Base-by-base conservation (phyloP, 2,888 invertebrate species). In the Melinaea marsaeus region DNA sequence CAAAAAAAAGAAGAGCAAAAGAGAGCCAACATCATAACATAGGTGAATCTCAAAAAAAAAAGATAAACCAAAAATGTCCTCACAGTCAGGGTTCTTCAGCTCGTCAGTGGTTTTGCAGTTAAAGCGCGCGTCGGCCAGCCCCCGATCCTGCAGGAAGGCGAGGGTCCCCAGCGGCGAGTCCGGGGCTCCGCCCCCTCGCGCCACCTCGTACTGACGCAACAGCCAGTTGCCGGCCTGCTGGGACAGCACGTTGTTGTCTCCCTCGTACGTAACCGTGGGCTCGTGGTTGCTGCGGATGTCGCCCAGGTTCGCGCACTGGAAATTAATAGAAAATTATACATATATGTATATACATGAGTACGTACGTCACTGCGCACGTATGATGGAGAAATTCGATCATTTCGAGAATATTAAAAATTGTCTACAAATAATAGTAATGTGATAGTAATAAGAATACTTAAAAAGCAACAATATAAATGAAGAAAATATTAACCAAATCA, bases 191-290 rank as follows among this genome's bases (percentile, higher is more conserved):
- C 90, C 90, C 2, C 79, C 70, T 32, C 82, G 76, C 0, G 91
- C 84, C 2, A 87, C 78, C 55, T 86, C 88, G 92, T 93, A 94
- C 79, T 95, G 95, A 0, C 94, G 85, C 57, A 95, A 80, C 61
- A 98, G 86, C 94, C 96, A 98, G 86, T 97, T 98, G 76, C 96
- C 95, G 0, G 96, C 94, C 84, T 98, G 98, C 78, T 98, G 98
- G 0, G 95, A 92, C 3, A 98, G 90, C 33, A 98, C 97, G 84
- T 96, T 97, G 87, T 98, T 98, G 86, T 98, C 98, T 0, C 98
- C 98, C 82, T 98, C 98, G 83, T 97, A 97, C 0, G 98, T 98
- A 62, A 96, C 95, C 51, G 95, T 95, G 0, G 98, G 95, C 83
- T 98, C 98, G 83, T 97, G 95, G 83, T 96, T 96, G 77, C 94